Percentiles rank a stretch among this genome's conserved stretches.
phyloP scores from a whole-genome alignment of 2,888 invertebrate species.

The Ectemnius cavifrons region DNA sequence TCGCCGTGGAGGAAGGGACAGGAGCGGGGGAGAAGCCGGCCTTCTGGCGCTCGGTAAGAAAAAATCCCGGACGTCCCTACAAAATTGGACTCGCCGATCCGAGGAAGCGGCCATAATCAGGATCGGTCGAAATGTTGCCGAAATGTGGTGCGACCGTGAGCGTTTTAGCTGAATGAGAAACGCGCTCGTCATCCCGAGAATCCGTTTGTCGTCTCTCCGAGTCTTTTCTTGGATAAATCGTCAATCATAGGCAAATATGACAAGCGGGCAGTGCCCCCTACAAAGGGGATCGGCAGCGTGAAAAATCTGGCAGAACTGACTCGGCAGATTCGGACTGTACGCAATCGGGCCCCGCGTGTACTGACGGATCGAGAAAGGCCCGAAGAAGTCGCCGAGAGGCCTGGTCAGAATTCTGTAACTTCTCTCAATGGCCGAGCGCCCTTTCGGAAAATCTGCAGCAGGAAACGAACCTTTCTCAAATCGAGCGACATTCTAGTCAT shows the following conservation, averaged over 20 bases:
- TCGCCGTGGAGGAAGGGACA: constrained; percentile 17
- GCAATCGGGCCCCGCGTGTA: constrained; percentile 49
- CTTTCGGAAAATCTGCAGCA: constrained; percentile 20
- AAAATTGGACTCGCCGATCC: constrained; percentile 64
- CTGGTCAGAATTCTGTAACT: not conserved
- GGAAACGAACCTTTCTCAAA: constrained; percentile 27
- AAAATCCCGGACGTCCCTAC: constrained; percentile 21
- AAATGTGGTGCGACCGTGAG: constrained; percentile 67
- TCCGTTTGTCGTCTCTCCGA: constrained; percentile 64
- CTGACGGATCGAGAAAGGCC: constrained; percentile 28
- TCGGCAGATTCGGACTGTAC: constrained; percentile 73
- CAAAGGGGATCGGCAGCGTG: constrained; percentile 73
- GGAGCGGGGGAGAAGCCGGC: not conserved
- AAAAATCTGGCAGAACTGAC: constrained; percentile 75
- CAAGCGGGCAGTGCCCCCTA: constrained; percentile 73
- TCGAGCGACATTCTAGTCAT: constrained; percentile 34
- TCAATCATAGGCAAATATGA: constrained; percentile 78
- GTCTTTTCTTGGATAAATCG: constrained; percentile 68
- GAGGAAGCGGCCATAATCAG: constrained; percentile 72
- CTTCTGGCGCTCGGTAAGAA: constrained; percentile 24
- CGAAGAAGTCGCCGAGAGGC: constrained; percentile 2
- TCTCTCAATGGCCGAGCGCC: constrained; percentile 25
- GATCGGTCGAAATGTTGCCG: constrained; percentile 61
- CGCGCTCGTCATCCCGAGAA: constrained; percentile 71
- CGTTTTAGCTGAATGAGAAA: constrained; percentile 67